phyloP scores from a whole-genome alignment of 2,113 vertebrate species.

The Raphicerus campestris region DNA sequence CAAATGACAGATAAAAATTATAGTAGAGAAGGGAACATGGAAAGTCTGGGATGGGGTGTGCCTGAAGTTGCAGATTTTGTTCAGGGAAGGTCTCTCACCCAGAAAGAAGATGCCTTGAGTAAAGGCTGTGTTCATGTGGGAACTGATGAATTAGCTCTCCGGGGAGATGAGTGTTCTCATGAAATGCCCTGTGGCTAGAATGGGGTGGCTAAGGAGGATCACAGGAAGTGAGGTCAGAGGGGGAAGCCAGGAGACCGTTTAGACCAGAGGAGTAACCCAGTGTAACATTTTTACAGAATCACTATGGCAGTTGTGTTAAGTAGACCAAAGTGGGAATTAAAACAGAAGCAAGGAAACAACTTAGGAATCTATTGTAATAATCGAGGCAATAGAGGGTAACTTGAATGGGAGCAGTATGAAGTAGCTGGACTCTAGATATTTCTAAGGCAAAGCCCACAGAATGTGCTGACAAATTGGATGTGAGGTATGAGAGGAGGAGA shows the following conservation, averaged over 20 bases:
- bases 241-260: background rate
- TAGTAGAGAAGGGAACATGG: background rate
- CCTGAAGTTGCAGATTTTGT: background rate
- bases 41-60: background rate
- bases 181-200: background rate
- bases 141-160: background rate
- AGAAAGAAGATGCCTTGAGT: background rate
- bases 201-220: background rate
- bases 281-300: background rate
- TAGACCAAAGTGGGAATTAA: background rate
- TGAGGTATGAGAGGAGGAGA: background rate
- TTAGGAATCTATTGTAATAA: background rate
- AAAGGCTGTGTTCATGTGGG: background rate
- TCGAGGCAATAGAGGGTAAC: background rate
- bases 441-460: background rate
- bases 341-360: background rate
- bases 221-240: background rate
- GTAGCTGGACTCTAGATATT: background rate
- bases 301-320: background rate
- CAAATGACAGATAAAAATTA: background rate
- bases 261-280: background rate
- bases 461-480: background rate
- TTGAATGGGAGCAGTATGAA: background rate
- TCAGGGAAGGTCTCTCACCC: background rate
- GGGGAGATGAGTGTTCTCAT: background rate